A percentile compares a stretch with the other conserved stretches of the same genome.
phyloP scores from a whole-genome alignment of 2,797 vertebrate species.

The Pipistrellus pipistrellus region DNA sequence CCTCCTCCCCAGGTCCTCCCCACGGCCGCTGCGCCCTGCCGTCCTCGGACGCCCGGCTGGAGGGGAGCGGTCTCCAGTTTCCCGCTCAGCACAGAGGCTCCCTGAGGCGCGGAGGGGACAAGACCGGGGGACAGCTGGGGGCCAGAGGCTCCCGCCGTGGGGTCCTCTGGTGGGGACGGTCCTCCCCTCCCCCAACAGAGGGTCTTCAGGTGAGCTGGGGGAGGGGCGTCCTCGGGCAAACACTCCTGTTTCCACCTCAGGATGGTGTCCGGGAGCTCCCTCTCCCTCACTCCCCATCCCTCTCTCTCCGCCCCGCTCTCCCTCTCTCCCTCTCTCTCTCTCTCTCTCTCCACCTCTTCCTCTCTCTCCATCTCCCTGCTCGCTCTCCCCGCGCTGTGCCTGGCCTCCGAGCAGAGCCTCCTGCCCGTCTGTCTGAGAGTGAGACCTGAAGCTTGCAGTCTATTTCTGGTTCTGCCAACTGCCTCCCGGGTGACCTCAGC shows the following conservation, averaged over 20 bases:
- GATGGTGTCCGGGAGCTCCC: no score
- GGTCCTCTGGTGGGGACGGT: neutral
- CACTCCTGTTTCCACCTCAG: neutral
- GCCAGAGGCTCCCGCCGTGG: neutral
- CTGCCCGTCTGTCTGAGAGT: conserved; percentile 71
- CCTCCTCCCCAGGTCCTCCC: neutral
- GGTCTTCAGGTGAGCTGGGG: neutral
- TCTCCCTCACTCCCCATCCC: neutral
- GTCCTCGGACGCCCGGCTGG: neutral
- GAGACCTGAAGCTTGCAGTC: conserved; percentile 75
- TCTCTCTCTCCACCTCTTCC: neutral
- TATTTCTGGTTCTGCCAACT: conserved; percentile 84
- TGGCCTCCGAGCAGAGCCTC: conserved; percentile 63
- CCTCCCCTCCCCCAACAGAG: neutral
- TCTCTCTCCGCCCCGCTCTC: no score
- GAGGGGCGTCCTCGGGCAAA: neutral
- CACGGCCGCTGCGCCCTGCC: accelerated
- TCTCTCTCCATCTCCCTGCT: neutral
- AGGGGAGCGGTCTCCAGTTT: neutral
- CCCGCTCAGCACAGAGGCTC: conserved; percentile 23
- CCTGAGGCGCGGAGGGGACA: conserved; percentile 29
- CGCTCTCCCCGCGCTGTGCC: no score
- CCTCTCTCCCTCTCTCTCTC: neutral
- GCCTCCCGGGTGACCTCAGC: conserved; percentile 81
- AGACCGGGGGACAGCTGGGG: neutral